Evolutionary conservation across 2,113 vertebrate genomes (phyloP).

Genomic region (Neogobius melanostomus): DNA sequence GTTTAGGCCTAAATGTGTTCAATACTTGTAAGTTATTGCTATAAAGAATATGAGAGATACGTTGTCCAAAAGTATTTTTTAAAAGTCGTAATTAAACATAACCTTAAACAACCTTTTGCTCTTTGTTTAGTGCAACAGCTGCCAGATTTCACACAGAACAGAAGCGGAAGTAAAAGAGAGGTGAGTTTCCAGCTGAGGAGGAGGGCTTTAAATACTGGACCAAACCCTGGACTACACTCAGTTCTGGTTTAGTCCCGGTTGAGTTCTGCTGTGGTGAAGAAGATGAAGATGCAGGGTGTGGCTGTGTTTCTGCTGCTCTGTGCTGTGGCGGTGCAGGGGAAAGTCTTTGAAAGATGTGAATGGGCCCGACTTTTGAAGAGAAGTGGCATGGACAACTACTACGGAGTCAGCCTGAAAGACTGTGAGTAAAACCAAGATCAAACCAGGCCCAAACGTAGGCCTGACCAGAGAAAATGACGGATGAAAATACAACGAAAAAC

Average conservation of each 20-base stretch:
- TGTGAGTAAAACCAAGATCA: background rate
- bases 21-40: no score
- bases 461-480: no score
- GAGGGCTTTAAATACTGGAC: background rate
- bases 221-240: background rate
- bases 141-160: no score
- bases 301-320: background rate
- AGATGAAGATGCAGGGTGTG: background rate
- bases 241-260: background rate
- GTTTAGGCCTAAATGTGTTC: no score
- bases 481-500: no score
- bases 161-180: no score
- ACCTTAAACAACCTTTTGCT: no score
- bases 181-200: no score
- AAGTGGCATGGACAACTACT: background rate
- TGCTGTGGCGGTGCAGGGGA: background rate
- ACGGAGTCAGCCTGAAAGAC: background rate
- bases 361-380: background rate
- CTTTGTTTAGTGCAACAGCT: no score
- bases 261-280: background rate
- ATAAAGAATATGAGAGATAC: no score
- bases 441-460: background rate
- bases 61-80: no score
- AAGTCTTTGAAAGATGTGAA: background rate
- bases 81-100: no score